Evolutionary conservation across 2,888 invertebrate species (phyloP), one percentile per base, ranked within the genome.

Genomic region (Andrena minutula): DNA sequence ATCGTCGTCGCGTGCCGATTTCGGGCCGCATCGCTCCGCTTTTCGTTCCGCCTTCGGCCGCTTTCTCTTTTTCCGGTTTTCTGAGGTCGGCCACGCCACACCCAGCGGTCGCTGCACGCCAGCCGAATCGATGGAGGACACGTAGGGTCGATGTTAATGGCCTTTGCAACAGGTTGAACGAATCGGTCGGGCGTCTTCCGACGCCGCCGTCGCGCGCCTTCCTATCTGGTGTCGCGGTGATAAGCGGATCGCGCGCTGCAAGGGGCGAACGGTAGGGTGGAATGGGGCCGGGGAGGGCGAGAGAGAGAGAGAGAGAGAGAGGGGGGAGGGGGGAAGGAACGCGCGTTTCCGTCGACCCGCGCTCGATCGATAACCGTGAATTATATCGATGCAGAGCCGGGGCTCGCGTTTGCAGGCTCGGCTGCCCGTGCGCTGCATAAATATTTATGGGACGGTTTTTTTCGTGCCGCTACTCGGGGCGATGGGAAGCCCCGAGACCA

Each of bases 121-220:
- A 83, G 64, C 72, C 75, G 83, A 88, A 89, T 89, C 88, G 86
- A 89, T 88, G 86, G 85, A 87, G 84, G 85, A 86, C 84, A 63
- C 85, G 79, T 84, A 86, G 88, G 83, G 88, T 89, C 86, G 87
- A 89, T 87, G 89, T 89, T 86, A 89, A 89, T 88, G 88, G 88
- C 86, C 83, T 89, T 41, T 76, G 89, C 89, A 89, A 89, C 89
- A 89, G 89, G 89, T 89, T 89, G 89, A 88, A 88, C 87, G 89
- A 88, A 89, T 89, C 85, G 89, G 84, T 78, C 82, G 80, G 56
- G 73, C 79, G 86, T 84, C 80, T 83, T 87, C 77, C 64, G 80
- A 84, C 76, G 79, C 56, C 74, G 71, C 66, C 78, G 78, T 63
- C 63, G 75, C 76, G 75, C 75, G 72, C 56, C 60, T 75, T 74